Conservation (phyloP, 2,113 vertebrate genomes). For the Gambusia affinis region DNA sequence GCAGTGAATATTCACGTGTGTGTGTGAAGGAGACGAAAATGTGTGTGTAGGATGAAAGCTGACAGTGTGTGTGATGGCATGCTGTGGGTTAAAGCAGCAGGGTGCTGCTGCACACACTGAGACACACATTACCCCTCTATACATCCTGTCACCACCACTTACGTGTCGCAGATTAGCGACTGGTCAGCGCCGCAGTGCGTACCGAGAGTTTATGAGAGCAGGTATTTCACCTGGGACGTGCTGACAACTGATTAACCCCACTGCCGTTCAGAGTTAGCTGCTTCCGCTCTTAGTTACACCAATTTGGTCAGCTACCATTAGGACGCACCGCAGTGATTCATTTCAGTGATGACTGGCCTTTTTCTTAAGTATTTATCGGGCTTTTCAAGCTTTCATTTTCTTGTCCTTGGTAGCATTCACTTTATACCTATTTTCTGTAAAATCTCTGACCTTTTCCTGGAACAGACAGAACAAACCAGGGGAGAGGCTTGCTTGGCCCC, state of each 20-base stretch:
- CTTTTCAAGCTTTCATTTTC: neutral
- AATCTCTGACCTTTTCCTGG: neutral
- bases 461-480: neutral
- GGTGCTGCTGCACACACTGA: constrained; percentile 54
- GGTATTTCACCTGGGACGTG: neutral
- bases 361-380: neutral
- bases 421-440: neutral
- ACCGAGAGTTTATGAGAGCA: constrained; percentile 24
- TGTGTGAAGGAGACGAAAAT: constrained; percentile 19
- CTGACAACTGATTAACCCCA: neutral
- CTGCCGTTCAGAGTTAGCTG: neutral
- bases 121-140: constrained; percentile 59
- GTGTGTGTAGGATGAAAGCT: constrained; percentile 55
- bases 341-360: neutral
- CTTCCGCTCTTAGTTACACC: neutral
- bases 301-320: neutral
- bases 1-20: constrained; percentile 8
- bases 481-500: neutral
- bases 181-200: constrained; percentile 8
- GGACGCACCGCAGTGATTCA: neutral
- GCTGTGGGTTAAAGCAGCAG: constrained; percentile 63
- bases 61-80: constrained; percentile 54
- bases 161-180: constrained; percentile 12
- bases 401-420: neutral
- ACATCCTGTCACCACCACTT: constrained; percentile 42